These are phyloP conservation scores for Bombus breviceps DNA, from an alignment of 1,140 invertebrate genomes.

Conservation along the genomic window DNA sequence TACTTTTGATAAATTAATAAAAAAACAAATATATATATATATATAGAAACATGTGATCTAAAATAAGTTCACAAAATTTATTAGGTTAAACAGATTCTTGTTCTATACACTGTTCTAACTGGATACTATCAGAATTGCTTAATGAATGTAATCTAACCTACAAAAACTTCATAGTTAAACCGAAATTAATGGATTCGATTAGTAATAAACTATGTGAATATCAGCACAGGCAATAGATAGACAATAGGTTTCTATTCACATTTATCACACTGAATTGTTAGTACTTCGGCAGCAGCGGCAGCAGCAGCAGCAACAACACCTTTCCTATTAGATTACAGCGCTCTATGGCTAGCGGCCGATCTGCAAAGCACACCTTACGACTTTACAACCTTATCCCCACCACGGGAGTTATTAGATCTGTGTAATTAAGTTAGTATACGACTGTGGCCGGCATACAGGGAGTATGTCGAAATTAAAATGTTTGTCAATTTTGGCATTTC, in stretches of 20 bases:
- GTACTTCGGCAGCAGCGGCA: not conserved
- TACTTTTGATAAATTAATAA: not conserved
- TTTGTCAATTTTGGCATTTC: slow-evolving; percentile 39
- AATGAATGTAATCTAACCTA: not conserved
- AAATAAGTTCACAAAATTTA: not conserved
- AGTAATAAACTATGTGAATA: not conserved
- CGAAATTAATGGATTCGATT: not conserved
- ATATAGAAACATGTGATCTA: not conserved
- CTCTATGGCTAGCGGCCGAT: too few species aligned
- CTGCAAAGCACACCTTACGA: too few species aligned
- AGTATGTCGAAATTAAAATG: slow-evolving; percentile 41
- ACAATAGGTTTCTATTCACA: slow-evolving; percentile 7
- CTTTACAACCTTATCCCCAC: too few species aligned
- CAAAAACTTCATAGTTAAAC: not conserved
- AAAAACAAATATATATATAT: not conserved
- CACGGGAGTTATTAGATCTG: too few species aligned
- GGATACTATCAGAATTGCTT: not conserved
- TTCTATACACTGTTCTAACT: not conserved
- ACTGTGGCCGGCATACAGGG: not conserved
- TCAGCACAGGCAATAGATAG: not conserved
- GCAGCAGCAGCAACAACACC: too few species aligned
- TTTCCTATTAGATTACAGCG: too few species aligned
- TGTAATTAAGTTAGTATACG: too few species aligned
- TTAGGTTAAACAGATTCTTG: slow-evolving; percentile 2
- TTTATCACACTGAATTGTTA: slow-evolving; percentile 12